A percentile compares a stretch with the other conserved stretches of the same genome.
Evolutionary conservation across 1,140 invertebrate genomes (phyloP).

Genomic region (Lucilia cuprina): DNA sequence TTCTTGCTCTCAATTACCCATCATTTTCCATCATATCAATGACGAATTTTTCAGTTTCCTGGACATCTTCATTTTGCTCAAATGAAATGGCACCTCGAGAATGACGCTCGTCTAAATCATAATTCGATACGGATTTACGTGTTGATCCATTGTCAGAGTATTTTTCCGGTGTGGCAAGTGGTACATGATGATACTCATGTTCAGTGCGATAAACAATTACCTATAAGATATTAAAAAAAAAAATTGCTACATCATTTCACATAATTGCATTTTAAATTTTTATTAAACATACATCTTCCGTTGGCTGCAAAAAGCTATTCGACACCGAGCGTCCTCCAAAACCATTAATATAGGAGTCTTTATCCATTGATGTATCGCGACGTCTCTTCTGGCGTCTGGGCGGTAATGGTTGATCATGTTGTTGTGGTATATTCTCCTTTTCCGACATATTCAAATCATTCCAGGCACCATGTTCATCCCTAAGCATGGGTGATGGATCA

Average conservation of each 20-base stretch:
- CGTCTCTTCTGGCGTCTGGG: slow-evolving; percentile 60
- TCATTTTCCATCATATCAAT: slow-evolving; percentile 64
- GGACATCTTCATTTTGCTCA: slow-evolving; percentile 61
- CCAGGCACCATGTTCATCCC: slow-evolving; percentile 31
- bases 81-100: slow-evolving; percentile 75
- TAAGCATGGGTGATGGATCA: slow-evolving; percentile 43
- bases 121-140: slow-evolving; percentile 60
- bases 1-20: slow-evolving; percentile 54
- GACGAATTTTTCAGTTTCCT: slow-evolving; percentile 60
- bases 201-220: slow-evolving; percentile 70
- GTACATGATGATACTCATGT: slow-evolving; percentile 69
- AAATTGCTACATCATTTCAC: too few relatives aligned
- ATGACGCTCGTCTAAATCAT: slow-evolving; percentile 75
- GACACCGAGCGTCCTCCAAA: slow-evolving; percentile 61
- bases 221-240: too few relatives aligned
- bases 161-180: slow-evolving; percentile 60
- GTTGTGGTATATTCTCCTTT: slow-evolving; percentile 39
- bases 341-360: slow-evolving; percentile 63
- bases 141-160: slow-evolving; percentile 61
- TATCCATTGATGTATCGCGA: slow-evolving; percentile 60
- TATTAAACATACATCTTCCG: slow-evolving; percentile 59
- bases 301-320: slow-evolving; percentile 61
- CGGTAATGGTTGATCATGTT: slow-evolving; percentile 46
- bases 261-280: too few relatives aligned
- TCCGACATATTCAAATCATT: slow-evolving; percentile 48